Base-by-base conservation (phyloP, 2,113 vertebrate genomes). In the Oostethus manadensis region DNA sequence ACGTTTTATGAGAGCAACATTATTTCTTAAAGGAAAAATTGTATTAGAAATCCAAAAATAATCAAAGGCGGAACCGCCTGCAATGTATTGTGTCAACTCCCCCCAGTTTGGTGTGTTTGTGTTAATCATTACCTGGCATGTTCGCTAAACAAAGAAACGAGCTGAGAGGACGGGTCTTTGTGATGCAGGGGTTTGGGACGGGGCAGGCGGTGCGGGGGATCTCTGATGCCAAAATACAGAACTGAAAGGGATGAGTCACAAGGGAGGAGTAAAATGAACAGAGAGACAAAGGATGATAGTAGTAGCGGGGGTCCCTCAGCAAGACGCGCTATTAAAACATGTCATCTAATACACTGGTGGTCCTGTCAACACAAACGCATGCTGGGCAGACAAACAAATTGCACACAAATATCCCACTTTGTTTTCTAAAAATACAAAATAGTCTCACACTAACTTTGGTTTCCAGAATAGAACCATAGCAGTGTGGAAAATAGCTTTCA, bases 121-220 rank as follows among this genome's bases (percentile, higher is more conserved):
- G 88, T 88, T 91, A 89, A 91, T 91, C 78, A 89, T 91, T 89
- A 89, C 85, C 84, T 84, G 77, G 54, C 51, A 73, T 71, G 71
- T 76, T 74, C 57, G 56, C 69, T 82, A 70, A 65, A 87, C 81
- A 88, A 85, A 86, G 68, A 60, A 71, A 66, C 62, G 46, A 80
- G 72, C 70, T 68, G 64, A 60, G 70, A 70, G 79, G 20, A 42
- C 59, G 10, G 74, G 79, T 58, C 81, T 84, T 90, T 90, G 86
- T 89, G 77, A 88, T 87, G 83, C 82, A 74, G 75, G n/a, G 15
- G 17, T 11, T 33, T 33, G 29, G 29, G 29, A 33, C 29, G 5
- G 29, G 29, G 29, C 29, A 33, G n/a, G 33, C 13, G 38, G 20
- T 6, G 21, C 13, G 18, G 18, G 58, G 58, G 23, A 51, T 71